A percentile compares a stretch with the other conserved stretches of the same genome.
phyloP scores from a whole-genome alignment of 2,888 invertebrate genomes.

The Digitonthophagus gazella region DNA sequence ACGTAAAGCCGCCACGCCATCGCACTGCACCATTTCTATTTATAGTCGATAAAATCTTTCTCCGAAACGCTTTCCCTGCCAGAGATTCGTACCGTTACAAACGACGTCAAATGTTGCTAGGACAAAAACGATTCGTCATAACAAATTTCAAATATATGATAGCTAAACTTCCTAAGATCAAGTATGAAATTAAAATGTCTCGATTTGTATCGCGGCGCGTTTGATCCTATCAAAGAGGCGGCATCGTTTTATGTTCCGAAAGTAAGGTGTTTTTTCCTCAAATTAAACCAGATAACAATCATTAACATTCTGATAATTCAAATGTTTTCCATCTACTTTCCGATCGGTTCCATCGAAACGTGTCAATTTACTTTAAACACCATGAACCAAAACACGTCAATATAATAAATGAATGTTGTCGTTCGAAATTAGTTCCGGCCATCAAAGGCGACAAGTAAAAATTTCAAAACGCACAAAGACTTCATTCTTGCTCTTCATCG shows the following conservation, averaged over 20 bases:
- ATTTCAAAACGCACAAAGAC: neutral
- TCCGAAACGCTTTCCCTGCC: slow-evolving; percentile 37
- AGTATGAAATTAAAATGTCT: neutral
- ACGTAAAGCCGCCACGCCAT: slow-evolving; percentile 19
- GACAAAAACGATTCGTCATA: neutral
- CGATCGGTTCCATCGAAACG: neutral
- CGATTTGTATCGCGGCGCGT: neutral
- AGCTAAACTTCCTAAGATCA: neutral
- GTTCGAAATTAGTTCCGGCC: neutral
- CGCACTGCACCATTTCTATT: slow-evolving; percentile 51
- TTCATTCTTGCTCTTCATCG: neutral
- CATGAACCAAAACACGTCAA: neutral
- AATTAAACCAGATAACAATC: neutral
- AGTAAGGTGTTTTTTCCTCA: neutral
- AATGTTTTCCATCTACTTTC: neutral
- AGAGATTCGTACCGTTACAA: neutral
- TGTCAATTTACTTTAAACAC: neutral
- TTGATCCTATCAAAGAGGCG: neutral
- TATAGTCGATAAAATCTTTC: slow-evolving; percentile 50
- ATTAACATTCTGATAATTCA: neutral
- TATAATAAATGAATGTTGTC: neutral
- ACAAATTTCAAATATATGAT: too few relatives aligned
- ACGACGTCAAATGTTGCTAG: neutral
- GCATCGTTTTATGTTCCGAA: neutral
- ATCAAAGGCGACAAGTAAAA: neutral